These are phyloP conservation scores for Dasypus novemcinctus DNA, from an alignment of 2,113 vertebrate genomes.

Conservation along the genomic window DNA sequence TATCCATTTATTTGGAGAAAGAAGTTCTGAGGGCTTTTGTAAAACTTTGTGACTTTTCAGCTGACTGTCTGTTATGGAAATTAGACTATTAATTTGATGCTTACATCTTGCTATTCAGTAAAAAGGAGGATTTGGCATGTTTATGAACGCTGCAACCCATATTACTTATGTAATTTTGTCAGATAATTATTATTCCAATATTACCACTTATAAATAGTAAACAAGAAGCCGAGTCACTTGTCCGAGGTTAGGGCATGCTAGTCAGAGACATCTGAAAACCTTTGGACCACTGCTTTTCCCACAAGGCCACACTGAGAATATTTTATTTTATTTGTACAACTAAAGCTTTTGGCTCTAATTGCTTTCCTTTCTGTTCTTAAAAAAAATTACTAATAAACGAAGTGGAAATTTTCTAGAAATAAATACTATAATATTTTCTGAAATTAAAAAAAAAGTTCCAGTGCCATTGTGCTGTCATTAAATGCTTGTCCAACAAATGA, in stretches of 20 bases:
- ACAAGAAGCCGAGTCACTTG: background rate
- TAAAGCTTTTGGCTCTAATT: background rate
- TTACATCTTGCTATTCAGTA: background rate
- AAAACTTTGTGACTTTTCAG: background rate
- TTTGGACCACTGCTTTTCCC: background rate
- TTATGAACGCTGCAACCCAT: background rate
- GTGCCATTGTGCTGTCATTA: background rate
- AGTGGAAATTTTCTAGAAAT: slow-evolving; percentile 9
- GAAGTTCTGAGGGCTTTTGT: background rate
- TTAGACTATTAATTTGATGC: background rate
- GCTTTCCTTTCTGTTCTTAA: background rate
- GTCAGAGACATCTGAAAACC: background rate
- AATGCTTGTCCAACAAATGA: background rate
- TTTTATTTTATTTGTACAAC: slow-evolving; percentile 43
- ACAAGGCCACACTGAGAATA: background rate
- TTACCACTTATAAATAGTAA: slow-evolving; percentile 50
- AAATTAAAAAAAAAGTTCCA: slow-evolving; percentile 9
- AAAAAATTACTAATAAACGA: background rate
- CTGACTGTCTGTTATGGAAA: background rate
- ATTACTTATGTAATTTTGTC: slow-evolving; percentile 30
- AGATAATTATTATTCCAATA: slow-evolving; percentile 10
- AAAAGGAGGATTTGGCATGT: background rate
- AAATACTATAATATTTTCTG: slow-evolving; percentile 27
- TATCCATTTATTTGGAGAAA: background rate
- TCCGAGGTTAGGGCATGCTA: background rate